Evolutionary conservation across 2,888 invertebrate species (phyloP), one percentile per base, ranked within the genome.

Genomic region (Lasioglossum oenotherae): DNA sequence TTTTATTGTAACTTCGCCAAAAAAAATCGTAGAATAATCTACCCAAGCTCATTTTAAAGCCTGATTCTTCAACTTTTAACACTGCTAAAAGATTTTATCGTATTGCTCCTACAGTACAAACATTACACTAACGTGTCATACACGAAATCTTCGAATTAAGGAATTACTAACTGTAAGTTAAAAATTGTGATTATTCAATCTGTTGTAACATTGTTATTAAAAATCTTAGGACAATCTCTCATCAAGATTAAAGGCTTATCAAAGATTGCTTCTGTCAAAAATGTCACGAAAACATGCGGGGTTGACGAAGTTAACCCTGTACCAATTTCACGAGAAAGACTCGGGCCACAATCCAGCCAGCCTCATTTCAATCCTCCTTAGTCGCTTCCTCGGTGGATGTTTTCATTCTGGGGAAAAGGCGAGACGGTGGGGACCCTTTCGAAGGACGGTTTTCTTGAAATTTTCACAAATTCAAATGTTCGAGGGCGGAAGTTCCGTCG

Each of bases 401-500:
- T 64, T 64, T 64, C 31, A 2, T 31, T 6, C 2, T 0, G 27
- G 64, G 5, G 5, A 31, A 31, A 31, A 6, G 31, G 64, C 64
- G 64, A 31, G 16, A 31, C 14, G 5, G 60, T 5, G 60, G 1
- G 27, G 27, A 60, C 5, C 60, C 27, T 2, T 60, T 27, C 60
- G 14, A 5, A 64, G 64, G 64, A 16, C 31, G 64, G 27, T 64
- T 64, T 64, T 31, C 64, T 64, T 64, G 64, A 64, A 31, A 64
- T 31, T 27, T 64, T 64, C 64, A 64, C 5, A 64, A 64, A 64
- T 64, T 64, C 64, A 64, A 64, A 64, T 64, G 87, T 83, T 80
- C 80, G 80, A 72, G 80, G 76, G 85, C 82, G 80, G 86, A 87
- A 88, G 74, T 80, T 57, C 76, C 76, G 57, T n/a, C 76, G 78